These are phyloP conservation scores for Pituophis catenifer DNA, from an alignment of 2,113 vertebrate species.

Conservation along the genomic window DNA sequence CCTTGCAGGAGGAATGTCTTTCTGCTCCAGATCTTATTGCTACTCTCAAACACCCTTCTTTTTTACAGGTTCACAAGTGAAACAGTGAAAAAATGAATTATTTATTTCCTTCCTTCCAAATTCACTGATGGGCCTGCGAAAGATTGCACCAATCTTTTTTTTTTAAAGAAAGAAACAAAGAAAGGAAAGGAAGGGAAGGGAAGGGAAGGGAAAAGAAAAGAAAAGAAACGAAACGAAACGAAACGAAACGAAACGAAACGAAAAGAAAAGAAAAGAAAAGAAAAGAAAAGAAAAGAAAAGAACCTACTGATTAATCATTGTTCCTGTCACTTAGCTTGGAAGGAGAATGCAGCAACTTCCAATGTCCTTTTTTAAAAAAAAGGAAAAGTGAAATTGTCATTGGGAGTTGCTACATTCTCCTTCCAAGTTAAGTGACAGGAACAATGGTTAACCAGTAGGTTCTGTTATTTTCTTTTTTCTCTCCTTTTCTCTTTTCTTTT, in stretches of 20 bases:
- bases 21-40: background rate
- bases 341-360: background rate
- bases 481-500: too few relatives aligned
- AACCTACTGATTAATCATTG: background rate
- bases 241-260: too few relatives aligned
- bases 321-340: background rate
- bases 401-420: background rate
- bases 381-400: background rate
- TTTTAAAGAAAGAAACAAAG: background rate
- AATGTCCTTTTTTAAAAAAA: background rate
- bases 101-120: background rate
- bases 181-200: too few relatives aligned
- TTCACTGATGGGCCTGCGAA: background rate
- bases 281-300: too few relatives aligned
- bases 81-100: background rate
- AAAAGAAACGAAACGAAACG: too few relatives aligned
- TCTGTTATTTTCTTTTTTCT: background rate
- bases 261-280: too few relatives aligned
- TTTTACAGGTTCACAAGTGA: background rate
- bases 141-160: background rate
- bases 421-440: background rate
- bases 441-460: background rate
- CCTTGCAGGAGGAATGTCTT: background rate
- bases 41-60: background rate
- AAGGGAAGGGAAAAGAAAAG: too few relatives aligned